Conservation (phyloP, 2,113 vertebrate species). For the Chlorodrepanis virens region DNA sequence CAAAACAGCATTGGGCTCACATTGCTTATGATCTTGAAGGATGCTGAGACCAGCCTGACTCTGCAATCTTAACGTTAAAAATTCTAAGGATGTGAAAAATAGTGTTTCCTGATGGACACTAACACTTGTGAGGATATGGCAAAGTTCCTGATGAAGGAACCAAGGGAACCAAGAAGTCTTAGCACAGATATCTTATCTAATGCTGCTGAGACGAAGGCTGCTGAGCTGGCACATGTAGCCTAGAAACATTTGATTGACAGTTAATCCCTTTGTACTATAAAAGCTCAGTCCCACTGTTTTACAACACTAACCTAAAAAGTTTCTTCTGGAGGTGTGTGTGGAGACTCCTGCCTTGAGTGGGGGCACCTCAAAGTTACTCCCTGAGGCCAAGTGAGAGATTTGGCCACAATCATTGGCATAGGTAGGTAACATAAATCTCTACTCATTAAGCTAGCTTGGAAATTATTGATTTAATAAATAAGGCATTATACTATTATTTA, state of each 20-base stretch:
- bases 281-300: not conserved
- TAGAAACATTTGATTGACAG: not conserved
- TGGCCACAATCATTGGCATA: not conserved
- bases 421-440: not conserved
- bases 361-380: accelerated
- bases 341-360: not conserved
- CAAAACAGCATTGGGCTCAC: not conserved
- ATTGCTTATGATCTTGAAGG: not conserved
- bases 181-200: not conserved
- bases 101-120: not conserved
- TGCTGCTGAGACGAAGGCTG: not conserved
- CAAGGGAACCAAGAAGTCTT: not conserved
- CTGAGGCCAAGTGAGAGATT: not conserved
- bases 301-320: not conserved
- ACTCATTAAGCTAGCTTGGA: not conserved
- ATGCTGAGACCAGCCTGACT: not conserved
- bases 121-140: not conserved
- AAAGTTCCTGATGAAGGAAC: not conserved
- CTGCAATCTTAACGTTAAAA: not conserved
- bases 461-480: not conserved
- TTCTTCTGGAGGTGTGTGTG: not conserved
- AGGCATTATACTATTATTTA: not conserved
- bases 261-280: not conserved
- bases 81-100: not conserved
- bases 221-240: accelerated